A percentile compares a stretch with the other conserved stretches of the same genome.
Conservation (phyloP, 2,888 invertebrate species). For the Caenorhabditis plicata region DNA sequence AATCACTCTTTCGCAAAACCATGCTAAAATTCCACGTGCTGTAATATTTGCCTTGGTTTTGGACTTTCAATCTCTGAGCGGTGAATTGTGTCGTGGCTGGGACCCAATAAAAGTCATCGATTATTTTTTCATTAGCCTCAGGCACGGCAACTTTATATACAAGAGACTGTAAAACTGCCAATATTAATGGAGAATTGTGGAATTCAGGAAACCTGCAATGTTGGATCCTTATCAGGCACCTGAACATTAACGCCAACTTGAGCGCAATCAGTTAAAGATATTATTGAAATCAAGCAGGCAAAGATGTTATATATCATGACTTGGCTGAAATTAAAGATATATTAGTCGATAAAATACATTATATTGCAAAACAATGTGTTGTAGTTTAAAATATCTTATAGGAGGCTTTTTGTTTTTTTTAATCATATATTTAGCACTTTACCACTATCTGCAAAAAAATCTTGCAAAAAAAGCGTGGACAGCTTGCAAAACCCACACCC, state of each 20-base stretch:
- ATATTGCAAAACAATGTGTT: no score
- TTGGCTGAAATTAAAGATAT: no score
- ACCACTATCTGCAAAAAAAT: no score
- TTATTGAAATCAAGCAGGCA: no score
- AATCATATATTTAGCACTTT: no score
- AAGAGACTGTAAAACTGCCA: constrained; percentile 12
- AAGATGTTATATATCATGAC: no score
- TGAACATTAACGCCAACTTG: constrained; percentile 21
- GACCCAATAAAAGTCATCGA: constrained; percentile 17
- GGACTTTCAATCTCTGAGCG: constrained; percentile 19
- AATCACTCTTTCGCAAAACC: constrained; percentile 21
- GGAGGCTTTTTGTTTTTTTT: no score
- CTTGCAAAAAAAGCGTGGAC: no score
- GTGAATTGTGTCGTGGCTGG: constrained; percentile 30
- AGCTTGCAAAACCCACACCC: no score
- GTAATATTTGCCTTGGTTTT: constrained; percentile 15
- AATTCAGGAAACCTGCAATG: constrained; percentile 13
- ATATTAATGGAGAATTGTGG: neutral
- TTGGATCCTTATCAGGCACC: constrained; percentile 30
- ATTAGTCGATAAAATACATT: no score
- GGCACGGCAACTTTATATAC: constrained; percentile 28
- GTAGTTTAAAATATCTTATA: no score
- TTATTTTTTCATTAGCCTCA: constrained; percentile 17
- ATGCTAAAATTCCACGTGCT: constrained; percentile 25
- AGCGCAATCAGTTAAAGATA: no score